Conservation (phyloP, 2,113 vertebrate species). For the Pseudopodoces humilis region DNA sequence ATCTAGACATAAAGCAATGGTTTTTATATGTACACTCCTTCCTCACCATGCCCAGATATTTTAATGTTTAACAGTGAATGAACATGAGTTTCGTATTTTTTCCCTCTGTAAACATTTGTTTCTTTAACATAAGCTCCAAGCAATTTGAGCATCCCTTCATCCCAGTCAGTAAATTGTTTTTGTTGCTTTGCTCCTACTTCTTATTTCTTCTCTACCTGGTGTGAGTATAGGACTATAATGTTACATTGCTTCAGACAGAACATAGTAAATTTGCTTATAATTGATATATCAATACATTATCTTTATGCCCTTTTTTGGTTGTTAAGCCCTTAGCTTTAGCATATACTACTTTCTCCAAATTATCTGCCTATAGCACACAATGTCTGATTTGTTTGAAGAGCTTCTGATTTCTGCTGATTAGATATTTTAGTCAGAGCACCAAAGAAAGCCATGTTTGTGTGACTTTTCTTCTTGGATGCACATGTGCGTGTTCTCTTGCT, state of each 20-base stretch:
- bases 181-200: background rate
- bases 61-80: background rate
- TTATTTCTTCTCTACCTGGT: background rate
- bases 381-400: constrained; percentile 37
- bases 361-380: background rate
- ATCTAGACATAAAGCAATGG: background rate
- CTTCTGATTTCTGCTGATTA: constrained; percentile 50
- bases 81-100: background rate
- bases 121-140: background rate
- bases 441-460: background rate
- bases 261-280: background rate
- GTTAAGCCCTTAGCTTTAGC: background rate
- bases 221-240: background rate
- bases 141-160: background rate
- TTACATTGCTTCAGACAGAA: background rate
- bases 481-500: background rate
- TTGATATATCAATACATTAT: background rate
- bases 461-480: background rate
- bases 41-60: background rate
- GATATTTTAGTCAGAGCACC: constrained; percentile 14
- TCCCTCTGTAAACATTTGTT: background rate
- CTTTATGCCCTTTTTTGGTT: background rate
- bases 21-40: fast-evolving
- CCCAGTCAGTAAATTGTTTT: background rate
- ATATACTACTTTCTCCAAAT: background rate